These are phyloP conservation scores for Labroides dimidiatus DNA, from an alignment of 2,797 vertebrate genomes.

Conservation along the genomic window DNA sequence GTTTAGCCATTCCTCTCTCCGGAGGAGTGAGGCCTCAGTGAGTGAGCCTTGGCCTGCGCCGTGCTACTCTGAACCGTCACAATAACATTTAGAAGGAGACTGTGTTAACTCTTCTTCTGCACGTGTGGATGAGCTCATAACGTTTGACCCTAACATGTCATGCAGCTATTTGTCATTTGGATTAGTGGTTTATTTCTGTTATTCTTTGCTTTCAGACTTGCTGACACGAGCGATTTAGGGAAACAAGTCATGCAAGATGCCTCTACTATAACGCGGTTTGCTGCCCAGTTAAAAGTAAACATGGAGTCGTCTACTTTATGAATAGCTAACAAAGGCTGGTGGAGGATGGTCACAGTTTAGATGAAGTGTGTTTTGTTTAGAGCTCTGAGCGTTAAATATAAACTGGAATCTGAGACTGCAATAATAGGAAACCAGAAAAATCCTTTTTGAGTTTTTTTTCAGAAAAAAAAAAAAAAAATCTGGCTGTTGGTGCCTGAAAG, in stretches of 20 bases:
- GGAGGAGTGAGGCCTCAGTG: conserved; percentile 75
- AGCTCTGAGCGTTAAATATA: not conserved
- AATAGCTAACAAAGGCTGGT: not conserved
- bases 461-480: not conserved
- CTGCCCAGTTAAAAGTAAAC: conserved; percentile 16
- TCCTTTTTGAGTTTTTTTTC: not conserved
- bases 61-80: conserved; percentile 66
- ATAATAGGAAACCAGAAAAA: not conserved
- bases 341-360: conserved; percentile 16
- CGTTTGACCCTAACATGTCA: conserved; percentile 43
- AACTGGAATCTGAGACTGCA: not conserved
- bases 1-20: conserved; percentile 79
- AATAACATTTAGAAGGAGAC: conserved; percentile 70
- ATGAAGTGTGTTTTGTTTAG: not conserved
- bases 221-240: not conserved
- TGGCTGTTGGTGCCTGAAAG: not conserved
- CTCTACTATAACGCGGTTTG: conserved; percentile 14
- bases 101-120: conserved; percentile 47
- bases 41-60: conserved; percentile 53
- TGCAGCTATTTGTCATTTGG: conserved; percentile 22
- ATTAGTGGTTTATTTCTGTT: conserved; percentile 34
- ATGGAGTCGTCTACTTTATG: conserved; percentile 26
- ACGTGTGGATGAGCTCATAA: conserved; percentile 61
- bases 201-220: not conserved
- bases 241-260: conserved; percentile 4